Evolutionary conservation across 2,113 vertebrate genomes (phyloP), one percentile per base, ranked within the genome.

Genomic region (Eupsittula cactorum): DNA sequence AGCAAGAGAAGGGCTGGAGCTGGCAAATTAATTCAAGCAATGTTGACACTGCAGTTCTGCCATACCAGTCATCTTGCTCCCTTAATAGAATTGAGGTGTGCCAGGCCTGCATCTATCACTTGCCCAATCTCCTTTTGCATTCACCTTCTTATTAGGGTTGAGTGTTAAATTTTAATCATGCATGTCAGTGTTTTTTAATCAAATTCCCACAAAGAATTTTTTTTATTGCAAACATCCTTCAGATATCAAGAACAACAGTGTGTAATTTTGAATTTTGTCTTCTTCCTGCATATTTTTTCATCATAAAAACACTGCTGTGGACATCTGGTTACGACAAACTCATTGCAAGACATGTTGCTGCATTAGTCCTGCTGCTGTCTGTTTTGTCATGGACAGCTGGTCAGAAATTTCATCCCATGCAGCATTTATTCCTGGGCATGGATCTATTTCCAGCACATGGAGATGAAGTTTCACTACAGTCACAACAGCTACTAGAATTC

Each of bases 111-210:
- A 42, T 86, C 63, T 71, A 76, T 83, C 60, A 83, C 46, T 76
- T 78, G 27, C 13, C 2, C 49, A n/a, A 41, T 83, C 82, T 90
- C 42, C 88, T 91, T 90, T 53, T 82, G 25, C 24, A 19, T 90
- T 91, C 25, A 41, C 16, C 6, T 50, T 63, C 85, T 86, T 65
- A 59, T 75, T 47, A 89, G 8, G 7, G 5, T 24, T 68, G 65
- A 82, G 69, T 75, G 27, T 88, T 77, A 78, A 96, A 93, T 60
- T 81, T 69, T 92, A 90, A 89, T 82, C 10, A 80, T 76, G 42
- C 10, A 16, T 88, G 59, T 71, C 53, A 86, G 12, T 71, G 28
- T 92, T 96, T 94, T 77, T 44, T 88, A 62, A 84, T 89, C 89
- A 63, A 86, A 67, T 82, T 90, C 29, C 25, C 62, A 86, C 10